Evolutionary conservation across 2,113 vertebrate species (phyloP), one percentile per base, ranked within the genome.

Genomic region (Cololabis saira): DNA sequence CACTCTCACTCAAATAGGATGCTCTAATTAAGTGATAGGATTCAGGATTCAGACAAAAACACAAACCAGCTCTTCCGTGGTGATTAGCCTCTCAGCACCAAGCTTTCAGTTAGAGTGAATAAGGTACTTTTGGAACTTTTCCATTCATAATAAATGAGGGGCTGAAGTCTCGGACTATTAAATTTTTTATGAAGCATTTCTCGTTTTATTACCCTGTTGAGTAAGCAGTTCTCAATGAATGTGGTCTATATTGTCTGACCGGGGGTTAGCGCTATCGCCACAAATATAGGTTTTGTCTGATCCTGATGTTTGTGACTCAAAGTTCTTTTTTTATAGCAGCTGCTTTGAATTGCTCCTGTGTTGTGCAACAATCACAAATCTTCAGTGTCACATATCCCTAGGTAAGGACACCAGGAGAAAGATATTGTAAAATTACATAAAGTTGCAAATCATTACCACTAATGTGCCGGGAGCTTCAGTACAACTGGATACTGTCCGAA

Each of bases 151-250:
- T 68, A 64, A 79, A 81, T 53, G 41, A 58, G 47, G 22, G 3
- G 16, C 45, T 21, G 17, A 67, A 70, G 68, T 54, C 74, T 65
- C 57, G 55, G 49, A 68, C 58, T 76, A 57, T 51, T 67, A 43
- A 17, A 52, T 71, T 67, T 70, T 54, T 62, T 63, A 60, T 62
- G 67, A 78, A 69, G 55, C 49, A 60, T 30, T 4, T 33, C 42
- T 42, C 60, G 61, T 74, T 74, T 82, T 70, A 76, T 61, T 37
- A 22, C 71, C 43, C 48, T 67, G 68, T 70, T 63, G 71, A 83
- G 64, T 81, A 75, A 76, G 71, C 80, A 70, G 13, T 78, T 78
- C 56, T 72, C n/a, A 18, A 51, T 61, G 17, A 13, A 58, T 60
- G 65, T 50, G 42, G 51, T 21, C 53, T 45, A 67, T 62, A 67